phyloP scores from a whole-genome alignment of 2,888 invertebrate genomes.

The Philopedon plagiatum region DNA sequence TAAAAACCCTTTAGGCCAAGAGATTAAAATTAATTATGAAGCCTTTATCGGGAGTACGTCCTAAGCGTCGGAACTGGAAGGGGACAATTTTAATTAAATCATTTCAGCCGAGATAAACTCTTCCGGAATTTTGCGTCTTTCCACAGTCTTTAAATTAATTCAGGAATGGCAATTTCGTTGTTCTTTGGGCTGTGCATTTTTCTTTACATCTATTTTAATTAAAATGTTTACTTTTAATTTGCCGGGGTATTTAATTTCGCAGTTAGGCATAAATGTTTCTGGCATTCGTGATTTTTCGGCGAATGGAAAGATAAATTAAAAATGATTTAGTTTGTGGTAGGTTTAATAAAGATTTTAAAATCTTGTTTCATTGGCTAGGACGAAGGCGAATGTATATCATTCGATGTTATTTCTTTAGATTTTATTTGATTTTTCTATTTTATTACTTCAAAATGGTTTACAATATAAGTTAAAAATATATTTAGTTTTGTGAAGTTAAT shows the following conservation, averaged over 20 bases:
- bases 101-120: constrained; percentile 37
- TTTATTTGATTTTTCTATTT: too few species aligned
- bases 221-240: constrained; percentile 9
- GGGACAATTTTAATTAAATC: constrained; percentile 27
- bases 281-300: not conserved
- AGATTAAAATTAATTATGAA: constrained; percentile 13
- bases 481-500: too few species aligned
- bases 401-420: too few species aligned
- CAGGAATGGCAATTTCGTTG: constrained; percentile 25
- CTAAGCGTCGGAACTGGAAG: not conserved
- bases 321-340: too few species aligned
- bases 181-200: not conserved
- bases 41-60: not conserved
- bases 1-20: not conserved
- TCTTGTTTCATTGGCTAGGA: too few species aligned
- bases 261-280: not conserved
- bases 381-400: too few species aligned
- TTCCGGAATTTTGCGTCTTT: constrained; percentile 28
- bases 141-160: constrained; percentile 23
- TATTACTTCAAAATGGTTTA: too few species aligned
- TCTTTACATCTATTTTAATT: constrained; percentile 12
- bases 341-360: too few species aligned
- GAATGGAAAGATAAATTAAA: not conserved
- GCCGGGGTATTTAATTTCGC: constrained; percentile 16
- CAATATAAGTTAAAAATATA: too few species aligned